Conservation (phyloP, 2,888 invertebrate species). For the Netelia melanura region DNA sequence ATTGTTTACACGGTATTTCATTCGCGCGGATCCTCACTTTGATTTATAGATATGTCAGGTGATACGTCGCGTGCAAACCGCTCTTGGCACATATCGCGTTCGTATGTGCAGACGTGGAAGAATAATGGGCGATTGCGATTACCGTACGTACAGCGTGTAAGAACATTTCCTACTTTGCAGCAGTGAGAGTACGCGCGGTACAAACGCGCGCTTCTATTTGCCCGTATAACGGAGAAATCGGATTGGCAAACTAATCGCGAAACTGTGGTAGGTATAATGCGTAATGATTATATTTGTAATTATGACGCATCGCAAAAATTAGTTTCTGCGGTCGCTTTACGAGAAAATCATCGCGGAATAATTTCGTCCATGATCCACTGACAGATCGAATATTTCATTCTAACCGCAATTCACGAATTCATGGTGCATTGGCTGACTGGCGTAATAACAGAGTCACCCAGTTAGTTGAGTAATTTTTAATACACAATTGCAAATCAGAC, state of each 20-base stretch:
- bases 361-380: not conserved
- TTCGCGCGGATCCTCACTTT: not conserved
- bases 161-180: constrained; percentile 58
- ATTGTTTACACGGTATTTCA: not conserved
- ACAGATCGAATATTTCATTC: not conserved
- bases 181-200: not conserved
- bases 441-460: constrained; percentile 6
- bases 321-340: constrained; percentile 42
- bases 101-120: constrained; percentile 27
- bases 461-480: not conserved
- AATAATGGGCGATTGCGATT: constrained; percentile 58
- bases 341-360: constrained; percentile 24
- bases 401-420: constrained; percentile 3
- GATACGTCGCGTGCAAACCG: not conserved
- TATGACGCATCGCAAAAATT: constrained; percentile 58
- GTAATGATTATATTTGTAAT: constrained; percentile 60
- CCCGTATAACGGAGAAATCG: constrained; percentile 55
- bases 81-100: not conserved
- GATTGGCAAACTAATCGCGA: constrained; percentile 62
- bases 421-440: not conserved
- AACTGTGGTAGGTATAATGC: constrained; percentile 42
- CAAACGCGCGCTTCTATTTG: not conserved
- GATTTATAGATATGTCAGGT: not conserved
- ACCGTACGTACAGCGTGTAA: constrained; percentile 42
- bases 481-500: not conserved